Conservation (phyloP, 2,888 invertebrate species). For the Lacanobia oleracea region DNA sequence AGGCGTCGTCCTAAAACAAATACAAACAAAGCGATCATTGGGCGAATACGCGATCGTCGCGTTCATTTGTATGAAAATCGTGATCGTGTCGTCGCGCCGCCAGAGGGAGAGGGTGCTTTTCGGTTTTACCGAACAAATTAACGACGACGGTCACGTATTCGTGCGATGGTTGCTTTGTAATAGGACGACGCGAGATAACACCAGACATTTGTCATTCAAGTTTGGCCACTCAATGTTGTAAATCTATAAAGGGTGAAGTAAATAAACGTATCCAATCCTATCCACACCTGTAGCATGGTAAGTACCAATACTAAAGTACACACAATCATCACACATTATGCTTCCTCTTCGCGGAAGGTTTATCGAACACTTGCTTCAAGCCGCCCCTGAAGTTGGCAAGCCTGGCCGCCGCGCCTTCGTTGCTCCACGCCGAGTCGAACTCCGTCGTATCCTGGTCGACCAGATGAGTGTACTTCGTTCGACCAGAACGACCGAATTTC, state of each 20-base stretch:
- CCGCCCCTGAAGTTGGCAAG: conserved; percentile 95
- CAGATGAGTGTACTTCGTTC: conserved; percentile 99
- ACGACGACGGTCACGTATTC: no score
- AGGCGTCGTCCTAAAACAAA: no score
- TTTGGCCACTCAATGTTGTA: not conserved
- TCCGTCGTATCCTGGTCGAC: conserved; percentile 99
- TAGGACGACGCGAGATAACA: no score
- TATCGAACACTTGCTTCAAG: conserved; percentile 97
- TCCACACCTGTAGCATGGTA: not conserved
- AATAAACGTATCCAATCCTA: not conserved
- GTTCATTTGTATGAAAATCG: no score
- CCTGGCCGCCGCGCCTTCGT: conserved; percentile 92
- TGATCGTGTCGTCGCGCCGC: no score
- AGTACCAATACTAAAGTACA: conserved; percentile 1
- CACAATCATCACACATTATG: conserved; percentile 69
- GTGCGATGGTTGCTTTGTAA: no score
- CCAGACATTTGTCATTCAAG: not conserved
- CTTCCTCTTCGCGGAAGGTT: conserved; percentile 92
- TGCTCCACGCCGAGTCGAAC: conserved; percentile 99
- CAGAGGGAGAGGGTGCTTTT: no score
- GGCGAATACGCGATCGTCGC: no score
- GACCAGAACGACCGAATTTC: conserved; percentile 99
- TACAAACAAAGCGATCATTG: no score
- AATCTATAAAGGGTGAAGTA: not conserved
- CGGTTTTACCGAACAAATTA: no score